Evolutionary conservation across 2,797 vertebrate genomes (phyloP).

Genomic region (Epinephelus malabaricus): DNA sequence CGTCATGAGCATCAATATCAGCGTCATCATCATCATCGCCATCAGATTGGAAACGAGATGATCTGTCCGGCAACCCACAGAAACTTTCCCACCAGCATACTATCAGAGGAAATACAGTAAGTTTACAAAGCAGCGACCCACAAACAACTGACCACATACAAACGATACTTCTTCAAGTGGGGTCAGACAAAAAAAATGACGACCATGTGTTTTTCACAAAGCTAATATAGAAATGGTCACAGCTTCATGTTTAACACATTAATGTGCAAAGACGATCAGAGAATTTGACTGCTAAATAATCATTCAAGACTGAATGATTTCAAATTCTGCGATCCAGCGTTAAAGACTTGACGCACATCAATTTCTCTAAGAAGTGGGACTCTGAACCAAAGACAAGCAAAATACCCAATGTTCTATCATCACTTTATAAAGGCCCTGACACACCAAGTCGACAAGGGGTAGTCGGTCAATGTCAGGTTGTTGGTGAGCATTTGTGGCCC

Average conservation of each 20-base stretch:
- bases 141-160: slow-evolving; percentile 14
- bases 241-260: not conserved
- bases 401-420: not conserved
- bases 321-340: not conserved
- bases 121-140: not conserved
- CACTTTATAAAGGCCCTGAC: not conserved
- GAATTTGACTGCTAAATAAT: not conserved
- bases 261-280: not conserved
- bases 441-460: too few relatives aligned
- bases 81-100: slow-evolving; percentile 4
- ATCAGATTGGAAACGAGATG: slow-evolving; percentile 18
- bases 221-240: not conserved
- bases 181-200: not conserved
- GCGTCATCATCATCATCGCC: slow-evolving; percentile 2
- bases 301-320: not conserved
- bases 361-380: not conserved
- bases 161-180: not conserved
- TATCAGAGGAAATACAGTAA: slow-evolving; percentile 3
- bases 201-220: not conserved
- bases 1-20: slow-evolving; percentile 33
- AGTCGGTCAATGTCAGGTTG: too few relatives aligned
- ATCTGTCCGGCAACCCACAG: slow-evolving; percentile 4
- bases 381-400: slow-evolving; percentile 3
- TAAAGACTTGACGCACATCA: not conserved
- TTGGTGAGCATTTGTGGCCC: too few relatives aligned